Evolutionary conservation across 2,888 invertebrate species (phyloP), one percentile per base, ranked within the genome.

Genomic region (Julus scandinavius): DNA sequence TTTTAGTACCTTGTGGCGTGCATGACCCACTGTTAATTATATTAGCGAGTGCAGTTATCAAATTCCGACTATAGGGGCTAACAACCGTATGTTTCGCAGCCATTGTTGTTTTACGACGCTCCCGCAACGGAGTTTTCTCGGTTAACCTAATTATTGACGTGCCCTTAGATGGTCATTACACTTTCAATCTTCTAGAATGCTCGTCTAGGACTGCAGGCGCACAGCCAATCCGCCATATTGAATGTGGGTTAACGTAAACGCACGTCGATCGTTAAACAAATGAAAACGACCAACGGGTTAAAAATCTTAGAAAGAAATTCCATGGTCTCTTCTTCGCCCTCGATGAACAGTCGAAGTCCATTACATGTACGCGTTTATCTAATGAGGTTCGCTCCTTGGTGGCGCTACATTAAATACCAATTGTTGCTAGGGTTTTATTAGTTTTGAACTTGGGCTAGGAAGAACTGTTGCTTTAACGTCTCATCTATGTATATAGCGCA

Each of bases 21-120:
- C 72, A 20, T 20, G 72, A 20, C 29, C 72, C 72, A 72, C 7
- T 20, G 72, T 72, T 72, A 72, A 72, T 72, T 72, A 72, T 20
- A 72, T 72, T 20, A 72, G 72, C 72, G 20, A 20, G 20, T 29
- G 9, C 20, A 29, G 72, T 72, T 72, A 72, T 72, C 72, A 9
- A 72, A 72, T 72, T 72, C 20, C 29, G 72, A 72, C 20, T 5
- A 20, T 29, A 29, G 29, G 29, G 72, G 72, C 20, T 72, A 72
- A 72, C 72, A 72, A 29, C 72, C 72, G 29, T 20, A 20, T 17
- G 20, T 72, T 29, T 20, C 72, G 72, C 6, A 20, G 72, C 72
- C 72, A 29, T 20, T 72, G 72, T 72, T 72, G 72, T 72, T 72
- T 72, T 72, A 72, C 72, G 72, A 72, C 72, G 72, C 20, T 20